phyloP scores from a whole-genome alignment of 2,888 invertebrate genomes.

The Caradrina clavipalpis region DNA sequence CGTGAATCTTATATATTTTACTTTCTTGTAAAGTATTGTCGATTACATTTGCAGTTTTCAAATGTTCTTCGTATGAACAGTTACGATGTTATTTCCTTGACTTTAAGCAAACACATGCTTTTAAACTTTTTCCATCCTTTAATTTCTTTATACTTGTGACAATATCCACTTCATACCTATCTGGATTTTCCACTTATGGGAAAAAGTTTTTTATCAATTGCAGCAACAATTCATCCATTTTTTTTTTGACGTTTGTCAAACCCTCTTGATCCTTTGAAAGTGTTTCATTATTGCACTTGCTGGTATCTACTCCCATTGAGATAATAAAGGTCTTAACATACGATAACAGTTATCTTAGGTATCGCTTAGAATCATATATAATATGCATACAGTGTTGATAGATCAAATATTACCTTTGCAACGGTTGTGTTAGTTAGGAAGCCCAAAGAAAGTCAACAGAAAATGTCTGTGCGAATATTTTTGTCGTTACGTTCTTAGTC shows the following conservation, averaged over 20 bases:
- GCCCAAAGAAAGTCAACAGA: not conserved
- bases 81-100: not conserved
- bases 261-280: constrained; percentile 6
- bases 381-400: not conserved
- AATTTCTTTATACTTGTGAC: not conserved
- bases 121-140: no score
- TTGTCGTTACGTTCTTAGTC: not conserved
- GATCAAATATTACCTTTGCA: constrained; percentile 9
- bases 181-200: not conserved
- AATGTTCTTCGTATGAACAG: not conserved
- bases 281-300: constrained; percentile 14
- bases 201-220: not conserved
- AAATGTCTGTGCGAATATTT: constrained; percentile 1
- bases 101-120: no score
- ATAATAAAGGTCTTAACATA: constrained; percentile 35
- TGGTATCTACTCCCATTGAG: constrained; percentile 24
- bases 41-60: no score
- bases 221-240: not conserved
- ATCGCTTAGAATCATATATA: constrained; percentile 29
- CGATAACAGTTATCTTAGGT: constrained; percentile 47
- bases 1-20: not conserved
- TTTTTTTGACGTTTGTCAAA: not conserved
- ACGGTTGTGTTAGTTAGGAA: constrained; percentile 16
- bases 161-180: not conserved
- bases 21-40: not conserved